Conservation (phyloP, 2,888 invertebrate species). For the Chrysodeixis includens region DNA sequence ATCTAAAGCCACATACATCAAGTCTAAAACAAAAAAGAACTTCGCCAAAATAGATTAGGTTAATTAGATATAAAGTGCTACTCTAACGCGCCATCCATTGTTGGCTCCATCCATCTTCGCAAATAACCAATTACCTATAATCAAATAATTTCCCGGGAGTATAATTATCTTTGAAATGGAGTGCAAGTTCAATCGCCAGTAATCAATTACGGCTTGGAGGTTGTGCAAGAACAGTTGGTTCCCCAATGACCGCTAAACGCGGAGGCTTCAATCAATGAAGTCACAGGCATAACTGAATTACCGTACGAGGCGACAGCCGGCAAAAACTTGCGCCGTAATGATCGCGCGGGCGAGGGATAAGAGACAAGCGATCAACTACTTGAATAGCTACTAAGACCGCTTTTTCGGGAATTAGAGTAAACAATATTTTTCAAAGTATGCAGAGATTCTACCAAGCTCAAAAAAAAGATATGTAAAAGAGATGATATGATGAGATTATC, state of each 20-base stretch:
- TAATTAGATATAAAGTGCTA: constrained; percentile 11
- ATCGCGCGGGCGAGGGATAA: constrained; percentile 35
- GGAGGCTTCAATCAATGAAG: constrained; percentile 65
- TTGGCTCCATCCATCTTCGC: constrained; percentile 12
- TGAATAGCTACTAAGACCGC: no score
- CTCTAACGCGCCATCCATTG: neutral
- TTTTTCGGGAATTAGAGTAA: no score
- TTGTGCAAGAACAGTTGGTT: constrained; percentile 46
- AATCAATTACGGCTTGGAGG: constrained; percentile 50
- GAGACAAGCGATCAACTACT: constrained; percentile 16
- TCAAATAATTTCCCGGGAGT: constrained; percentile 28
- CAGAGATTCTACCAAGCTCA: no score
- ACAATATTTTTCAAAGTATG: no score
- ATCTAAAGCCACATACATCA: constrained; percentile 11
- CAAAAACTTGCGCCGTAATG: constrained; percentile 64
- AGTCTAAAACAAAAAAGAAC: constrained; percentile 5
- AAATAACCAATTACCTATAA: constrained; percentile 32
- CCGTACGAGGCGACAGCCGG: constrained; percentile 56
- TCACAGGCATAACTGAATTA: constrained; percentile 68
- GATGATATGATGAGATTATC: no score
- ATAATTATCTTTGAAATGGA: constrained; percentile 24
- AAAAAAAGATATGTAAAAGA: no score
- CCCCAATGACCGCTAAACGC: constrained; percentile 56
- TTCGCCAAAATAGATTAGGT: neutral
- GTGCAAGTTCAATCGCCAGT: constrained; percentile 18